phyloP scores from a whole-genome alignment of 2,113 vertebrate species.

The Aviceda subcristata region DNA sequence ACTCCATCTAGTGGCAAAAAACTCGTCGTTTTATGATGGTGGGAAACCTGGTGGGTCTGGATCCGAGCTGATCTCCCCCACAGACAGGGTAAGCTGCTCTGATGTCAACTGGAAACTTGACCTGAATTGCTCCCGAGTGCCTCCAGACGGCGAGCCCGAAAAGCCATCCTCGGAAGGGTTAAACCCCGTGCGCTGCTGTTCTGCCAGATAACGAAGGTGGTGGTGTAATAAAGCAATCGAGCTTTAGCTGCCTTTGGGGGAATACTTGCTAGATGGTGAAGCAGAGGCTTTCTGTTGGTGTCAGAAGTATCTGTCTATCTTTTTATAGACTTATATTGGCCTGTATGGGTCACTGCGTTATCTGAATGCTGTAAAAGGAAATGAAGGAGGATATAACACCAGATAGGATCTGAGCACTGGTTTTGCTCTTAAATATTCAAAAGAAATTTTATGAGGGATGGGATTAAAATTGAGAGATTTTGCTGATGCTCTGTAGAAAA shows the following conservation, averaged over 20 bases:
- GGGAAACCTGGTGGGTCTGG: not conserved
- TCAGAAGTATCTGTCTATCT: slow-evolving; percentile 10
- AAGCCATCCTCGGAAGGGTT: not conserved
- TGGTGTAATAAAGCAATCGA: not conserved
- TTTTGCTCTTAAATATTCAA: slow-evolving; percentile 40
- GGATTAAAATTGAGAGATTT: slow-evolving; percentile 24
- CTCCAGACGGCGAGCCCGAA: accelerated
- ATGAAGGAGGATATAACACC: slow-evolving; percentile 58
- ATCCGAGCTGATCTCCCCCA: not conserved
- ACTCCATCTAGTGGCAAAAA: slow-evolving; percentile 13
- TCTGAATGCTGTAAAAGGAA: slow-evolving; percentile 28
- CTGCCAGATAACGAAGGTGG: accelerated
- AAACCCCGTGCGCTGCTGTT: accelerated
- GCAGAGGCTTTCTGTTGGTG: not conserved
- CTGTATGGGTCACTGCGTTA: not conserved
- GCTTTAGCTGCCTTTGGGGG: not conserved
- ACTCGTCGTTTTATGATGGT: accelerated
- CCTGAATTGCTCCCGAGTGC: accelerated
- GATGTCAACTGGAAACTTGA: not conserved
- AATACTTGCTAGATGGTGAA: not conserved
- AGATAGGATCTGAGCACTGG: slow-evolving; percentile 16
- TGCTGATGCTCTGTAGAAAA: not conserved
- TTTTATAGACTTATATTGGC: not conserved
- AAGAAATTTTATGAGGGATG: slow-evolving; percentile 28
- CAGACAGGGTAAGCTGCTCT: accelerated